Evolutionary conservation across 2,113 vertebrate species (phyloP).

Genomic region (cattle (Bos taurus)): DNA sequence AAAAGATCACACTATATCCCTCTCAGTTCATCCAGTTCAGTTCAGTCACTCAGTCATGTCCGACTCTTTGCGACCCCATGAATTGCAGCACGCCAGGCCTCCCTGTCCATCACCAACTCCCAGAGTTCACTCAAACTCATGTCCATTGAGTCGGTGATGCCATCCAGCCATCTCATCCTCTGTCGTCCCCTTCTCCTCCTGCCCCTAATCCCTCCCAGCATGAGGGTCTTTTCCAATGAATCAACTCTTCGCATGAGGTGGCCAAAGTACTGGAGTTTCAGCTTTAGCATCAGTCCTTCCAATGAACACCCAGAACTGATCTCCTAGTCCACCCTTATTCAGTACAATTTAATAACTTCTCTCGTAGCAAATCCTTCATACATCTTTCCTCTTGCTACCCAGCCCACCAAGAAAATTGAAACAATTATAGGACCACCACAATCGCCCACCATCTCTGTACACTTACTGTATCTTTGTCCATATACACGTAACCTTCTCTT

Average conservation of each 20-base stretch:
- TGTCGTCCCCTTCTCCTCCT: no score
- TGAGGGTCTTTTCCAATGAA: no score
- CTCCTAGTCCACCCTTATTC: neutral
- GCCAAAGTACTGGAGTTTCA: neutral
- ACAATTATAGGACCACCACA: neutral
- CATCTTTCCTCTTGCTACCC: neutral
- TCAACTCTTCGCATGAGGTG: no score
- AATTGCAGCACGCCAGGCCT: accelerated
- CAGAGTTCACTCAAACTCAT: no score
- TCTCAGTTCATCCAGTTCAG: neutral
- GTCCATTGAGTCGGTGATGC: no score
- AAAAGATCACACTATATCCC: neutral
- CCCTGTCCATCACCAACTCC: no score
- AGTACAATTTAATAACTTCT: neutral
- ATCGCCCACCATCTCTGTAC: neutral
- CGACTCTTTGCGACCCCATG: neutral
- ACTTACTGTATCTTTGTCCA: neutral
- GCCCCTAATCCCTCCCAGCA: no score
- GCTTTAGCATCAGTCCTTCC: neutral
- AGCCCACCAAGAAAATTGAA: neutral
- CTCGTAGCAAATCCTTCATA: neutral
- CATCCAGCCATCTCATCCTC: no score
- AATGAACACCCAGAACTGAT: neutral
- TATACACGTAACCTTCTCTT: neutral
- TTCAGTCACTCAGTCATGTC: no score